Base-by-base conservation (phyloP, 2,888 invertebrate genomes). In the Drosophila meridionalis region DNA sequence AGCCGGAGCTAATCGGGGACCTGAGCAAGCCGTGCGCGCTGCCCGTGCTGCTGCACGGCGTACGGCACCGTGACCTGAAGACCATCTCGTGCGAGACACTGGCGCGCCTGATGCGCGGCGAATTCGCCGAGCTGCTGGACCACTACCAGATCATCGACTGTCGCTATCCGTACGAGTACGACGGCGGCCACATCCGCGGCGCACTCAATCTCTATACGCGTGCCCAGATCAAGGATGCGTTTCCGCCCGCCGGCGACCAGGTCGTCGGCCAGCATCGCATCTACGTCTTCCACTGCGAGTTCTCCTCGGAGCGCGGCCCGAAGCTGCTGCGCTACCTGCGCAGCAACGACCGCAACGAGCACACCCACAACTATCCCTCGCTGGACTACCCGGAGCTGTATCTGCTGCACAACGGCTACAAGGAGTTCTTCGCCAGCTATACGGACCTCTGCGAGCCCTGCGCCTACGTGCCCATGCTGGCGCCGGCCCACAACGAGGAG, bases 261-360 rank as follows among this genome's bases (percentile, higher is more conserved):
- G 73, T 30, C 30, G 85, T 63, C 57, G 78, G 89, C 53, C 95
- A 94, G 78, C 93, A 97, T 43, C 94, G 95, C 71, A 96, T 99
- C 52, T 94, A 99, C 38, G 96, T 99, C 26, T 99, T 99, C 93
- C 99, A 99, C 93, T 99, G 99, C 93, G 99, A 99, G 93, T 99
- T 99, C 94, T 99, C 99, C 0, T 96, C 98, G 65, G 98, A 99
- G 93, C 95, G 99, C 63, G 99, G 98, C 0, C 99, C 99, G 0
- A 97, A 96, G 83, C 94, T 99, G 95, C 97, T 96, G 60, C 96
- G 98, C 4, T 97, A 96, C 92, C 94, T 99, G 65, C 95, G 99
- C 5, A 96, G 96, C 62, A 94, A 95, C 32, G 99, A 99, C 93
- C 95, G 99, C 1, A 95, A 95, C 9, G 93, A 95, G 45, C 98